Base-by-base conservation (phyloP, 2,888 invertebrate species). In the Achlya flavicornis region DNA sequence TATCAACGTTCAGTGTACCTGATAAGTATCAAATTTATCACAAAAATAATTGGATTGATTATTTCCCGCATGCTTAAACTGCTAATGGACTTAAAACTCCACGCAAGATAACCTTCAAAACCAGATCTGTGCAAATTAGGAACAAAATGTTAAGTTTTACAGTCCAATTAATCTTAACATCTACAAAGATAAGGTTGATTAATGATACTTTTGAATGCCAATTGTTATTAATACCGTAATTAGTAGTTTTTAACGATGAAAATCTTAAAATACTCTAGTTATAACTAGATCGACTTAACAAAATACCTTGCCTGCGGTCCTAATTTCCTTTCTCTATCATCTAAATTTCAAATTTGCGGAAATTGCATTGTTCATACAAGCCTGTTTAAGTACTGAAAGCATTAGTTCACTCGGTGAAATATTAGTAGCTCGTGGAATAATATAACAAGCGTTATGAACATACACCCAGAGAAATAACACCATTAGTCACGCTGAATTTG, bases 401-500 rank as follows among this genome's bases (percentile, higher is more conserved):
- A 63, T 66, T 61, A 61, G 38, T 57, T 63, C 72, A 69, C 71
- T 71, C 62, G 66, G 73, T 80, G 77, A 78, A 78, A 77, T 81
- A 78, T 77, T 78, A 74, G 72, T 77, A 73, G 68, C 73, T 67
- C 72, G 74, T 69, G 66, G 69, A 78, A 77, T 78, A 79, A 81
- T 77, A 78, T 71, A 76, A 73, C 71, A 72, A 68, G 70, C 75
- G 74, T 79, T 83, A 78, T 75, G 75, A 80, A 79, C 78, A 77
- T 73, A 75, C 77, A 77, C 76, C 69, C 67, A 71, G 71, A 75
- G 79, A 80, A 83, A 83, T 84, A 82, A 80, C 75, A 70, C 74
- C 74, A 84, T 84, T 81, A 81, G 76, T 84, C 83, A 84, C 72
- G 75, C 75, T 77, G 71, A 79, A 81, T 83, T 81, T 79, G 73